Evolutionary conservation across 2,797 vertebrate species (phyloP).

Genomic region (Sebastes goodei): DNA sequence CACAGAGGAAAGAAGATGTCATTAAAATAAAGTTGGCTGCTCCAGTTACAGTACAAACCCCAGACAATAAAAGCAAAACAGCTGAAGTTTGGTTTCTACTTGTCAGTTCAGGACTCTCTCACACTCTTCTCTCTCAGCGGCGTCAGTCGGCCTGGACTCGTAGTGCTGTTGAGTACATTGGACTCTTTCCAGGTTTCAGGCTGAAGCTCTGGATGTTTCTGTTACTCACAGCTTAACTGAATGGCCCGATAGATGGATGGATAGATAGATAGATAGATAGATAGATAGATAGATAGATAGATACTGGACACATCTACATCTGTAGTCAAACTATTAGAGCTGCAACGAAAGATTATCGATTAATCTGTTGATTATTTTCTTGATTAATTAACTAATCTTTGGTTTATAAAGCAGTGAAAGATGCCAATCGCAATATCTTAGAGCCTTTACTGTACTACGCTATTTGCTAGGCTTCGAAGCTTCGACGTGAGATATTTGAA

Average conservation of each 20-base stretch:
- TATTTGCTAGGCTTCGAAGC: too few relatives aligned
- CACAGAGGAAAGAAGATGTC: background rate
- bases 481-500: too few relatives aligned
- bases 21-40: background rate
- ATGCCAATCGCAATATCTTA: background rate
- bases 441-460: background rate
- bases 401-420: background rate
- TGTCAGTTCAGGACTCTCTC: background rate
- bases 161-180: conserved; percentile 9
- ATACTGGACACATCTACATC: background rate
- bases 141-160: background rate
- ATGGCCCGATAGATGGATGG: background rate
- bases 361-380: background rate
- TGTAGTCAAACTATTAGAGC: background rate
- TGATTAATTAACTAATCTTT: background rate
- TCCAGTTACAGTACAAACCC: background rate
- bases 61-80: background rate
- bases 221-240: conserved; percentile 15
- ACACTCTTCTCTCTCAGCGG: background rate
- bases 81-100: background rate
- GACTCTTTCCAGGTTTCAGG: conserved; percentile 37
- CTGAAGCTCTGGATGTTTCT: conserved; percentile 21
- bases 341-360: background rate
- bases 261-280: background rate
- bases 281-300: background rate